A percentile compares a stretch with the other conserved stretches of the same genome.
These are phyloP conservation scores for Samia ricini DNA, from an alignment of 1,140 invertebrate species.

Conservation along the genomic window DNA sequence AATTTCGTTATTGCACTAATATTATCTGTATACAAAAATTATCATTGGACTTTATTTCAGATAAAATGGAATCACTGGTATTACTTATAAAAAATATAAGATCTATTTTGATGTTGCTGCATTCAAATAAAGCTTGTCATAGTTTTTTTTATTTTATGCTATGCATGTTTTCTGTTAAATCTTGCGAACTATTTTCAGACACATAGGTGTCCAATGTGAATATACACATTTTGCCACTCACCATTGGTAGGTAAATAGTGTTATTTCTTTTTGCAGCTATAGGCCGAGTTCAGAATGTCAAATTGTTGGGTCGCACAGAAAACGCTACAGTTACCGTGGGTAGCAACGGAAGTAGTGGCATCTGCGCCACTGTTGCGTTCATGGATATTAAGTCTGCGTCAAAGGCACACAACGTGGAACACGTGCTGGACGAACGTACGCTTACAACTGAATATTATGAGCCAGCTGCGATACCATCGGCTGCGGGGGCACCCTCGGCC, in stretches of 20 bases:
- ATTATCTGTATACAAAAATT: too few relatives aligned
- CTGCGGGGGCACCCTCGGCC: conserved; percentile 73
- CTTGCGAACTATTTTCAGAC: background rate
- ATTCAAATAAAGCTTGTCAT: background rate
- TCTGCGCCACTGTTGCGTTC: conserved; percentile 94
- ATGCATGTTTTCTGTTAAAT: background rate
- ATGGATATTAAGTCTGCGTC: conserved; percentile 97
- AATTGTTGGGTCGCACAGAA: conserved; percentile 85
- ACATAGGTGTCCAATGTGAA: background rate
- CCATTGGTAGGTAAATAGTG: conserved; percentile 7
- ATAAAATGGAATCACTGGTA: too few relatives aligned
- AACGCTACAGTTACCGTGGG: conserved; percentile 76
- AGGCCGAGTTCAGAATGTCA: conserved; percentile 97
- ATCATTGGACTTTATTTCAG: too few relatives aligned
- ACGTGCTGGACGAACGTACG: conserved; percentile 90
- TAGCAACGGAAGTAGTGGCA: conserved; percentile 74
- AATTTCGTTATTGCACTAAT: too few relatives aligned
- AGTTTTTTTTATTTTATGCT: background rate
- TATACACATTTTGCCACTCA: background rate
- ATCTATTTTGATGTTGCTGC: background rate
- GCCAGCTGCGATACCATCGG: conserved; percentile 85
- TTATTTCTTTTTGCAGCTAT: conserved; percentile 84
- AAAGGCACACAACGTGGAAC: conserved; percentile 94
- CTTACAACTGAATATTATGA: conserved; percentile 96
- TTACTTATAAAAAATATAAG: background rate